These are phyloP conservation scores for Camponotus fellah DNA, from an alignment of 2,888 invertebrate genomes.

Conservation along the genomic window DNA sequence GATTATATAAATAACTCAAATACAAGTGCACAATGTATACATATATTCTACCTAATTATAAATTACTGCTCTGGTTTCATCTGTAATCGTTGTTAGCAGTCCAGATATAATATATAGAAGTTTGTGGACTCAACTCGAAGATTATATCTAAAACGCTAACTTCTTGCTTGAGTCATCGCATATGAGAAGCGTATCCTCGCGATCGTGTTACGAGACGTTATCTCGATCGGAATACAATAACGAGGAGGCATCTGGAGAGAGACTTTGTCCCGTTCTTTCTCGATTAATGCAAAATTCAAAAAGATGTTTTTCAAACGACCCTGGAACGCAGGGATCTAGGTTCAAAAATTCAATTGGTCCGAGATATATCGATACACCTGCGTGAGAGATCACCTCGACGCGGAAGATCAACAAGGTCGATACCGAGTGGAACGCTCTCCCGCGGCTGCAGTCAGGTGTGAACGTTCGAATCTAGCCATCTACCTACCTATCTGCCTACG, in stretches of 20 bases:
- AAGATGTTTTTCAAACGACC: constrained; percentile 5
- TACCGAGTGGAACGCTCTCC: constrained; percentile 39
- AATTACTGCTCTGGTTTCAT: too few relatives aligned
- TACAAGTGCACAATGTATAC: too few relatives aligned
- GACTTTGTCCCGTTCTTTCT: constrained; percentile 36
- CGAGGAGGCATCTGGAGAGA: not conserved
- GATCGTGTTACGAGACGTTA: constrained; percentile 26
- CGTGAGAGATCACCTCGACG: constrained; percentile 47
- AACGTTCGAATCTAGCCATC: constrained; percentile 37
- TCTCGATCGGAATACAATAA: constrained; percentile 49
- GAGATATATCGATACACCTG: constrained; percentile 23
- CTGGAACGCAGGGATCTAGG: constrained; percentile 25
- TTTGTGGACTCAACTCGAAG: not conserved
- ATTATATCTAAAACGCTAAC: not conserved
- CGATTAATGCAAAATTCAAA: constrained; percentile 43
- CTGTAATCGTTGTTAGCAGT: too few relatives aligned
- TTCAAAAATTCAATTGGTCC: constrained; percentile 19
- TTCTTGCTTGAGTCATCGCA: not conserved
- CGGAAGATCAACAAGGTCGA: constrained; percentile 69
- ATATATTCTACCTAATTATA: too few relatives aligned
- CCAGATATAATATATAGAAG: too few relatives aligned
- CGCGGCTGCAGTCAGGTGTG: constrained; percentile 53
- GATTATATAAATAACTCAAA: too few relatives aligned
- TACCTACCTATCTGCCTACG: constrained; percentile 50
- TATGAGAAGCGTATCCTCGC: not conserved